A percentile compares a stretch with the other conserved stretches of the same genome.
These are phyloP conservation scores for Prionace glauca DNA, from an alignment of 2,797 vertebrate species.

Conservation along the genomic window DNA sequence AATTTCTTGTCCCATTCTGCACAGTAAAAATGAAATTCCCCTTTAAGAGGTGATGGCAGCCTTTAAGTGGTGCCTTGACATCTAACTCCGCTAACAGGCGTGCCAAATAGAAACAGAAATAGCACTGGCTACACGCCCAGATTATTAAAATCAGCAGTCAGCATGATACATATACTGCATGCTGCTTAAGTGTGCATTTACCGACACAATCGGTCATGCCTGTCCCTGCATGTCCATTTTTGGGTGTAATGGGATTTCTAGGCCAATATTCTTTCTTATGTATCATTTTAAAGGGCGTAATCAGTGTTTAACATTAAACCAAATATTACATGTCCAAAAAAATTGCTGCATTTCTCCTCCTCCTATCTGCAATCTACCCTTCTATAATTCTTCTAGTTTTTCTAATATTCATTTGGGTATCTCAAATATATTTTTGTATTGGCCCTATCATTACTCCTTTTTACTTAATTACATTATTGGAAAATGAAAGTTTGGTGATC, in stretches of 20 bases:
- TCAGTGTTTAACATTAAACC: background rate
- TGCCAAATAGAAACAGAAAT: background rate
- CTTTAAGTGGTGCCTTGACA: too few species aligned
- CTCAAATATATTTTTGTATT: background rate
- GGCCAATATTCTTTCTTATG: background rate
- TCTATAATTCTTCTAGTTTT: background rate
- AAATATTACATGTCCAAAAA: background rate
- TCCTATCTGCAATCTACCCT: background rate
- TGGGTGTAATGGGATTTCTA: background rate
- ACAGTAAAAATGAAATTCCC: background rate
- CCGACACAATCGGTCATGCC: too few species aligned
- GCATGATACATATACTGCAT: background rate
- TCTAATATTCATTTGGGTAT: background rate
- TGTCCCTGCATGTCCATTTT: background rate
- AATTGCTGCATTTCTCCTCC: background rate
- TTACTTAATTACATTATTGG: background rate
- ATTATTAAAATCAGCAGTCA: background rate
- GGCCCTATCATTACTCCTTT: background rate
- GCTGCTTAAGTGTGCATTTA: background rate
- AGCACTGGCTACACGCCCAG: background rate
- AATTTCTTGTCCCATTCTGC: background rate
- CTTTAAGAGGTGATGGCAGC: background rate
- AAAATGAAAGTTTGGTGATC: background rate
- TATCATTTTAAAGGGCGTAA: background rate
- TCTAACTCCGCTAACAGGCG: background rate